phyloP scores from a whole-genome alignment of 2,113 vertebrate species.

The Silurus meridionalis region DNA sequence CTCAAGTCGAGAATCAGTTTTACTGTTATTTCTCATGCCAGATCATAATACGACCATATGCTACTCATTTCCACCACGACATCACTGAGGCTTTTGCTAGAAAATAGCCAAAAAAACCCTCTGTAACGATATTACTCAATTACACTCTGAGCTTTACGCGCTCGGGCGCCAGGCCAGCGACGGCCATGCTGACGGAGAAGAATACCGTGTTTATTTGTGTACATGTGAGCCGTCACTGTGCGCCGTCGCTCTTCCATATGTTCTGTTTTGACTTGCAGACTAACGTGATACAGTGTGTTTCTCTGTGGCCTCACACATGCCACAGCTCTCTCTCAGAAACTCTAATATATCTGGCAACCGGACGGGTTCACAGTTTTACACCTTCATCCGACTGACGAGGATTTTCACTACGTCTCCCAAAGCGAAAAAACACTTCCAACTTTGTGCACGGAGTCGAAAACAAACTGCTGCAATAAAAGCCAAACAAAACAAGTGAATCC shows the following conservation, averaged over 20 bases:
- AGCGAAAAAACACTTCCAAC: not conserved
- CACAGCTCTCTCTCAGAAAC: not conserved
- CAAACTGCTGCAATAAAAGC: conserved; percentile 11
- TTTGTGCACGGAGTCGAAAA: not conserved
- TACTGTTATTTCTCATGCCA: conserved; percentile 67
- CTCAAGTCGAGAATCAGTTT: conserved; percentile 58
- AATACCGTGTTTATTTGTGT: not conserved
- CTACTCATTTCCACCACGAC: conserved; percentile 40
- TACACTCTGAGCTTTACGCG: conserved; percentile 22
- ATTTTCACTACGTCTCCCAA: not conserved
- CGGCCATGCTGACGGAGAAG: not conserved
- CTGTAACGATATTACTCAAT: conserved; percentile 45
- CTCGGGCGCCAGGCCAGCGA: not conserved
- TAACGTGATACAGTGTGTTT: not conserved
- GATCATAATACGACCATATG: conserved; percentile 54
- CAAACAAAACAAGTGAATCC: conserved; percentile 33
- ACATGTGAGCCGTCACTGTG: not conserved
- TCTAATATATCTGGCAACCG: not conserved
- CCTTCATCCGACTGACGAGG: not conserved
- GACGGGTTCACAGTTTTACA: not conserved
- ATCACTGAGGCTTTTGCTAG: conserved; percentile 34
- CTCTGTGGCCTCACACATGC: not conserved
- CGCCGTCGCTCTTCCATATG: not conserved
- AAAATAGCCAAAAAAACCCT: conserved; percentile 44
- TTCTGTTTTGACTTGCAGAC: conserved; percentile 3